Evolutionary conservation across 2,797 vertebrate species (phyloP).

Genomic region (Alectoris magna): DNA sequence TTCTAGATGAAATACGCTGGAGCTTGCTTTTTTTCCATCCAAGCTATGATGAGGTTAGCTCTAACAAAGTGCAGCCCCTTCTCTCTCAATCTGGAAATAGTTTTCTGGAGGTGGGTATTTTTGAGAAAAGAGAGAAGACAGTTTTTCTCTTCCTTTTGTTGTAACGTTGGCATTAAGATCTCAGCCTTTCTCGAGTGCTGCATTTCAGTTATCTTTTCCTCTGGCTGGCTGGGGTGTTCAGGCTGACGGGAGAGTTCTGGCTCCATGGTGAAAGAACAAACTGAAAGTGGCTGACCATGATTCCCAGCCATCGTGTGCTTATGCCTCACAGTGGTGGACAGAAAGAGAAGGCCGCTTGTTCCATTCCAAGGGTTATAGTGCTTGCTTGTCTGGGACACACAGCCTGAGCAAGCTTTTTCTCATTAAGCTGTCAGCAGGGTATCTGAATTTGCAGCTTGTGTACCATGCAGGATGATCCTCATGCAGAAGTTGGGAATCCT

Average conservation of each 20-base stretch:
- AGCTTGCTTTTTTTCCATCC: background rate
- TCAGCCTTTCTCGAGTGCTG: background rate
- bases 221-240: background rate
- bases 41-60: background rate
- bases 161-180: background rate
- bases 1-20: background rate
- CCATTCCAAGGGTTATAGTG: accelerated
- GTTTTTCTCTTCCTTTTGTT: background rate
- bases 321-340: accelerated
- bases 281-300: background rate
- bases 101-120: background rate
- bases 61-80: background rate
- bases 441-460: background rate
- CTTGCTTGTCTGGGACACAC: background rate
- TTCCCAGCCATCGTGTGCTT: background rate
- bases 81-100: background rate
- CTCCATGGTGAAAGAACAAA: background rate
- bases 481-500: background rate
- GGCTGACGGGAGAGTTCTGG: background rate
- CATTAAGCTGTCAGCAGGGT: background rate
- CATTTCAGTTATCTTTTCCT: background rate
- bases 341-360: accelerated
- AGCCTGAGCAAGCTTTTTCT: background rate
- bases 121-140: background rate
- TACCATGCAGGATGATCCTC: accelerated